phyloP scores from a whole-genome alignment of 2,797 vertebrate species.

The Pempheris klunzingeri region DNA sequence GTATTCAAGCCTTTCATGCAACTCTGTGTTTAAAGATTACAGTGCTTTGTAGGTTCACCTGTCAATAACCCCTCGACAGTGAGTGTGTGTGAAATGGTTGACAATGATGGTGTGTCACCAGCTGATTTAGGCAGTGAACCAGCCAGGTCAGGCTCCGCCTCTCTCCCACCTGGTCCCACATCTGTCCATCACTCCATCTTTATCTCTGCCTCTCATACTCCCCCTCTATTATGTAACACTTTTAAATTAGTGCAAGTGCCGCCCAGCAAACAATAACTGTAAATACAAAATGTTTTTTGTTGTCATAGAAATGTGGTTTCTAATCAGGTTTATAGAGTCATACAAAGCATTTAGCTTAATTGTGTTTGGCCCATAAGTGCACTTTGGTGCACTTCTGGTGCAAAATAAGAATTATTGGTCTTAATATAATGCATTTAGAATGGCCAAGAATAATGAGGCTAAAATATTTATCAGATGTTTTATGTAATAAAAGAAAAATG shows the following conservation, averaged over 20 bases:
- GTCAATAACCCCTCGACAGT: conserved; percentile 19
- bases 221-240: conserved; percentile 31
- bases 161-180: conserved; percentile 48
- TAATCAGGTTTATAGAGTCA: conserved; percentile 58
- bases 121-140: conserved; percentile 24
- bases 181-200: conserved; percentile 34
- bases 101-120: conserved; percentile 25
- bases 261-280: conserved; percentile 26
- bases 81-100: not conserved
- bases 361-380: conserved; percentile 63
- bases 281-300: conserved; percentile 45
- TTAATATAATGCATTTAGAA: conserved; percentile 56
- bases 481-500: conserved; percentile 48
- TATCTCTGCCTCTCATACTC: not conserved
- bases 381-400: conserved; percentile 57
- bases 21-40: not conserved
- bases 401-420: conserved; percentile 44
- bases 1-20: conserved; percentile 3
- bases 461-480: conserved; percentile 66
- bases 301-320: conserved; percentile 52
- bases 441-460: conserved; percentile 42
- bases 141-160: conserved; percentile 24
- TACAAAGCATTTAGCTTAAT: conserved; percentile 63
- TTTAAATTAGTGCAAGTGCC: conserved; percentile 41
- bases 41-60: conserved; percentile 9